A percentile compares a stretch with the other conserved stretches of the same genome.
Evolutionary conservation across 2,797 vertebrate genomes (phyloP).

Genomic region (Macrochelys suwanniensis): DNA sequence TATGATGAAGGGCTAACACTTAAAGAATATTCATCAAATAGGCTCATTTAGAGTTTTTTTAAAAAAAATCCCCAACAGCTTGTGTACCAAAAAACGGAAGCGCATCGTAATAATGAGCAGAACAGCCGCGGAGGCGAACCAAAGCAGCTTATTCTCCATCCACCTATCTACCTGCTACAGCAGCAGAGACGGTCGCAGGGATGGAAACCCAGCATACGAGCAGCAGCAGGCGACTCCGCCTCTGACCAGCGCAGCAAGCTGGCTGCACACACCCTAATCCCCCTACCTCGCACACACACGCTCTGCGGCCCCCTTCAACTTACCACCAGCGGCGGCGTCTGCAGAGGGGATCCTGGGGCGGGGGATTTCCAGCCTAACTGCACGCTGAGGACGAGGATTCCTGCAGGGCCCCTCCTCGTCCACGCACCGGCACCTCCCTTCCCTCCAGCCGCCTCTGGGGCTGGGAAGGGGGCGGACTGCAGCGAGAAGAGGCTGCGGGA

Average conservation of each 20-base stretch:
- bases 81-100: not conserved
- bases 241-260: not conserved
- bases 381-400: not conserved
- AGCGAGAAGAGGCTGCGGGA: conserved; percentile 29
- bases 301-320: not conserved
- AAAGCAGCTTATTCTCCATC: conserved; percentile 37
- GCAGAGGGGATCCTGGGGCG: not conserved
- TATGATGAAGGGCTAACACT: not conserved
- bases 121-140: conserved; percentile 14
- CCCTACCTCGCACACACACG: not conserved
- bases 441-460: not conserved
- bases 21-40: not conserved
- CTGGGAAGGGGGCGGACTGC: not conserved
- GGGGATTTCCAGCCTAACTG: not conserved
- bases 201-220: not conserved
- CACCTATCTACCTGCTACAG: not conserved
- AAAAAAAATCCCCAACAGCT: not conserved
- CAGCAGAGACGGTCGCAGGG: not conserved
- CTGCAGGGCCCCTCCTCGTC: not conserved
- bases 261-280: too few species aligned
- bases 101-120: conserved; percentile 25
- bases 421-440: not conserved
- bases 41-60: too few species aligned
- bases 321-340: conserved; percentile 48
- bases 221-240: not conserved